A percentile compares a stretch with the other conserved stretches of the same genome.
Evolutionary conservation across 2,888 invertebrate genomes (phyloP).

Genomic region (Apodemia zela): DNA sequence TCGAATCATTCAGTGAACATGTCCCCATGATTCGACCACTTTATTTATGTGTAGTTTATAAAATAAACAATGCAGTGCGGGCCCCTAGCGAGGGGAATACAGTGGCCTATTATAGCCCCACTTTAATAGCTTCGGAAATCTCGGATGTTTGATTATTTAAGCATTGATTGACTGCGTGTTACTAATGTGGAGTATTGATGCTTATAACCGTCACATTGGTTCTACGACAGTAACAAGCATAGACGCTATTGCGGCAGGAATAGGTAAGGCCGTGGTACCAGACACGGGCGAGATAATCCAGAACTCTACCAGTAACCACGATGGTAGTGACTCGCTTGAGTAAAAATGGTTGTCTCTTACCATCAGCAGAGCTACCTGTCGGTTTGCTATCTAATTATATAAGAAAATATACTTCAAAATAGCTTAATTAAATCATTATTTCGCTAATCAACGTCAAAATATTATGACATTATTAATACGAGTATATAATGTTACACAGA

Average conservation of each 20-base stretch:
- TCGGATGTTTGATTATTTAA: slow-evolving; percentile 3
- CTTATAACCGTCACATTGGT: too few species aligned
- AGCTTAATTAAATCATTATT: background rate
- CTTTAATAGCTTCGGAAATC: background rate
- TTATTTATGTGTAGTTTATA: slow-evolving; percentile 41
- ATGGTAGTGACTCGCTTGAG: too few species aligned
- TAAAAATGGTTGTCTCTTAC: too few species aligned
- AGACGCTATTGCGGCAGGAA: too few species aligned
- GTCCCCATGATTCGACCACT: slow-evolving; percentile 31
- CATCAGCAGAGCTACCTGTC: too few species aligned
- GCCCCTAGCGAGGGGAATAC: background rate
- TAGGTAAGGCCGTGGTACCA: too few species aligned
- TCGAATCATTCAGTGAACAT: slow-evolving; percentile 63
- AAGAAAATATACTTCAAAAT: background rate
- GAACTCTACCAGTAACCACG: too few species aligned
- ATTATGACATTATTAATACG: background rate
- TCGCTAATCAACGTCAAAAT: background rate
- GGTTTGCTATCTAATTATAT: too few species aligned
- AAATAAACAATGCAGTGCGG: slow-evolving; percentile 20
- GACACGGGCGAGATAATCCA: too few species aligned
- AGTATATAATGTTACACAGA: too few species aligned
- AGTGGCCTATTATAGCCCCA: background rate
- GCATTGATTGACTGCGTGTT: background rate
- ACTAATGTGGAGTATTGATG: background rate
- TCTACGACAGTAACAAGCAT: too few species aligned